Percentiles rank a stretch among this genome's conserved stretches.
phyloP scores from a whole-genome alignment of 2,113 vertebrate genomes.

The Labeo catla region DNA sequence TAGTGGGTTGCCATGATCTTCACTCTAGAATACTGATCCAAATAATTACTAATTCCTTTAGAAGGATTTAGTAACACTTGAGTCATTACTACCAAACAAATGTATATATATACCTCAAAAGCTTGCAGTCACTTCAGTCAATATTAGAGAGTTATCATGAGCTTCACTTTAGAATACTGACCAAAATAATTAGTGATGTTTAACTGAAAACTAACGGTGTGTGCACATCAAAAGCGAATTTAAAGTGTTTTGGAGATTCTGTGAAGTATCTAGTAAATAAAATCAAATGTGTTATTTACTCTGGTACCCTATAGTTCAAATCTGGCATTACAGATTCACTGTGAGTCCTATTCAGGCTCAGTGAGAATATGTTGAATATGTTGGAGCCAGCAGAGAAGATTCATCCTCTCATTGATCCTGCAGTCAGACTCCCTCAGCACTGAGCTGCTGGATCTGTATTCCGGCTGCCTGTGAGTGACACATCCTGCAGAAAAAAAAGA shows the following conservation, averaged over 20 bases:
- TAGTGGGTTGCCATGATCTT: neutral
- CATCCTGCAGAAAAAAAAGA: slow-evolving; percentile 37
- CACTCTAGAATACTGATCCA: neutral
- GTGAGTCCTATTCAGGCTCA: slow-evolving; percentile 22
- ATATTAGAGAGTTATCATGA: too few species aligned
- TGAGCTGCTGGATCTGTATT: slow-evolving; percentile 34
- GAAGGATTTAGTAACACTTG: neutral
- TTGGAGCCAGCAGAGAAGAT: slow-evolving; percentile 28
- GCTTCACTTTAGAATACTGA: too few species aligned
- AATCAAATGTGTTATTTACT: too few species aligned
- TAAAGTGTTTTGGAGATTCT: too few species aligned
- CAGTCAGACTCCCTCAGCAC: slow-evolving; percentile 39
- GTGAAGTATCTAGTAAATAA: too few species aligned
- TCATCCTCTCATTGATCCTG: slow-evolving; percentile 35
- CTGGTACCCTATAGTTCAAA: too few species aligned
- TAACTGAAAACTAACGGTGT: too few species aligned
- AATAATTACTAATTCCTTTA: neutral
- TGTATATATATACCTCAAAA: too few species aligned
- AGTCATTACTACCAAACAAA: neutral
- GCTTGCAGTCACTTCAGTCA: too few species aligned
- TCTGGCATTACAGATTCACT: neutral
- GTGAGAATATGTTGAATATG: slow-evolving; percentile 21
- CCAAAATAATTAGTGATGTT: too few species aligned
- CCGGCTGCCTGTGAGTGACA: slow-evolving; percentile 45
- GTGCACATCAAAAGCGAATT: too few species aligned